Conservation (phyloP, 2,113 vertebrate species). For the Enhydra lutris region DNA sequence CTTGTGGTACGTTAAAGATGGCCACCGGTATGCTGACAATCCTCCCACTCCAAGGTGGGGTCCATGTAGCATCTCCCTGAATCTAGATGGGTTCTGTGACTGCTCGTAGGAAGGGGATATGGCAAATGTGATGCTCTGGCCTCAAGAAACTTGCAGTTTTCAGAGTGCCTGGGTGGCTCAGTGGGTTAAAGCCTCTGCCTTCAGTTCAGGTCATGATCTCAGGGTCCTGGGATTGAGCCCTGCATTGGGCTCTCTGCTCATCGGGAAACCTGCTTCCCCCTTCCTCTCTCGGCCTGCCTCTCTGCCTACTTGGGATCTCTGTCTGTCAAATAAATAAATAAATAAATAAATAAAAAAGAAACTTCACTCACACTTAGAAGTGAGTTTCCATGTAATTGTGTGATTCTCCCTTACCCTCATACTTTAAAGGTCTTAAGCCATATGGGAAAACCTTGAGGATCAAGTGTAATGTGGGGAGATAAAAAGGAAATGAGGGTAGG, state of each 20-base stretch:
- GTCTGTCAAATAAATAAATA: too few relatives aligned
- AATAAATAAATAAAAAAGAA: not conserved
- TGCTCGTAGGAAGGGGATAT: not conserved
- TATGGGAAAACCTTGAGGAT: not conserved
- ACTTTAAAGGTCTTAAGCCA: not conserved
- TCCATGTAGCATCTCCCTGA: not conserved
- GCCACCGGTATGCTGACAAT: fast-evolving
- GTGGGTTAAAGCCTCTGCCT: too few relatives aligned
- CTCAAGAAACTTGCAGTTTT: not conserved
- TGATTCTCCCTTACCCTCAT: not conserved
- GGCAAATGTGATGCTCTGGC: not conserved
- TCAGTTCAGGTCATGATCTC: too few relatives aligned
- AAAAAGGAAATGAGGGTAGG: not conserved
- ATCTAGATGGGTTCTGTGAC: not conserved
- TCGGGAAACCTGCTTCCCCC: too few relatives aligned
- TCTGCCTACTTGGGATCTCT: too few relatives aligned
- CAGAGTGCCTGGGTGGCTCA: not conserved
- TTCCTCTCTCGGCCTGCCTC: too few relatives aligned
- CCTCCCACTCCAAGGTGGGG: not conserved
- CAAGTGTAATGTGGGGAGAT: not conserved
- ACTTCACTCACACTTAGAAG: not conserved
- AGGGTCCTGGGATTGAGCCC: too few relatives aligned
- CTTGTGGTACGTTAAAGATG: not conserved
- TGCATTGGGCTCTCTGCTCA: too few relatives aligned
- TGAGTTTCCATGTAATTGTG: not conserved